Percentiles rank a stretch among this genome's conserved stretches.
Evolutionary conservation across 1,140 invertebrate genomes (phyloP).

Genomic region (Drosophila willistoni): DNA sequence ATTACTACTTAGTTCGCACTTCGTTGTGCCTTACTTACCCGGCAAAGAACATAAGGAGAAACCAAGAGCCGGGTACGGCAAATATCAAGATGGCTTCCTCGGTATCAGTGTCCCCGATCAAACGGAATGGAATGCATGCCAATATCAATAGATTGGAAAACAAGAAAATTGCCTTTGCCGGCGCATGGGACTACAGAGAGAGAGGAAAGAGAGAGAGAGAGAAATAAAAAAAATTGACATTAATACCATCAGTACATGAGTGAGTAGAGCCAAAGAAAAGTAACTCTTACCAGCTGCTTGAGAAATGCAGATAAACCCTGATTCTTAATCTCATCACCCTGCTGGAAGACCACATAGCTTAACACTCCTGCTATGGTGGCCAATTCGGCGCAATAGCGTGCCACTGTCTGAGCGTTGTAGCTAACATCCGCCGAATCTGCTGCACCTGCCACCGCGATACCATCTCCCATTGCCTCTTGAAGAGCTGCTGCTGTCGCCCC

Average conservation of each 20-base stretch:
- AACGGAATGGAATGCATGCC: constrained; percentile 94
- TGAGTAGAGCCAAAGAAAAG: no score
- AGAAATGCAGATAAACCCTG: constrained; percentile 95
- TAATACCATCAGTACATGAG: no score
- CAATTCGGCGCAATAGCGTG: constrained; percentile 91
- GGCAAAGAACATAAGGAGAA: constrained; percentile 99
- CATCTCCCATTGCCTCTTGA: not conserved
- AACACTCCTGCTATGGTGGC: constrained; percentile 93
- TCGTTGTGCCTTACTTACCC: constrained; percentile 87
- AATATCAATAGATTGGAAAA: constrained; percentile 96
- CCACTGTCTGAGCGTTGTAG: constrained; percentile 84
- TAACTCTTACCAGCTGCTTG: constrained; percentile 92
- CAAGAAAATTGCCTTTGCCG: constrained; percentile 97
- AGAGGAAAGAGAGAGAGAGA: not conserved
- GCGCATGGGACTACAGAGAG: constrained; percentile 91
- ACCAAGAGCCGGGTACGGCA: constrained; percentile 97
- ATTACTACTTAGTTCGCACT: no score
- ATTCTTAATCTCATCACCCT: constrained; percentile 96
- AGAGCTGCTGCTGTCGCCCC: constrained; percentile 35
- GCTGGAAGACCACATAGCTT: constrained; percentile 94
- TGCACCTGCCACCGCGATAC: not conserved
- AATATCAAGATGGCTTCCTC: constrained; percentile 97
- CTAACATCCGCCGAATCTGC: constrained; percentile 28
- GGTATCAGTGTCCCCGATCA: constrained; percentile 88
- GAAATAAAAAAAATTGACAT: no score